Conservation (phyloP, 2,888 invertebrate species). For the Podabrus alpinus region DNA sequence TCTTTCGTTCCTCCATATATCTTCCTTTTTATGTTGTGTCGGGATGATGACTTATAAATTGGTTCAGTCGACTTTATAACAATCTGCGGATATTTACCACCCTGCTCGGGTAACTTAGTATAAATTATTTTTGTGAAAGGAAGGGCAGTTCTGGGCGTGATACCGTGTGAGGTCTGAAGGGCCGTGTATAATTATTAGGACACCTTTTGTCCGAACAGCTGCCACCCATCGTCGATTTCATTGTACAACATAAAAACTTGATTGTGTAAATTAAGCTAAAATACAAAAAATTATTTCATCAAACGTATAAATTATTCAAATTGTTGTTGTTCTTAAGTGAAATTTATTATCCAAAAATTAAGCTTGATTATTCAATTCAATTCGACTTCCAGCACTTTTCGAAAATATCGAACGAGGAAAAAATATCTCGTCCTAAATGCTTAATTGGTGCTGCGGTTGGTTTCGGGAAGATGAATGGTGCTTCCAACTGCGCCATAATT, state of each 20-base stretch:
- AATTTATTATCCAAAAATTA: not conserved
- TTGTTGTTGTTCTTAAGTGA: not conserved
- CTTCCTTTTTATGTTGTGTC: slow-evolving; percentile 19
- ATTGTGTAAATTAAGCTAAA: not conserved
- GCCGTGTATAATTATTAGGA: slow-evolving; percentile 54
- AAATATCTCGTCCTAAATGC: slow-evolving; percentile 4
- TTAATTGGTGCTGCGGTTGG: slow-evolving; percentile 2
- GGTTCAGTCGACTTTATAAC: slow-evolving; percentile 29
- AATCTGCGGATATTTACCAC: slow-evolving; percentile 36
- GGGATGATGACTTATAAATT: slow-evolving; percentile 44
- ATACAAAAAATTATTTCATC: not conserved
- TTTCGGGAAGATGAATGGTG: slow-evolving; percentile 9
- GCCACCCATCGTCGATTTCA: slow-evolving; percentile 45
- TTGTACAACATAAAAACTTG: slow-evolving; percentile 5
- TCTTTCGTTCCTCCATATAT: slow-evolving; percentile 12
- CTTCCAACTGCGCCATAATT: slow-evolving; percentile 28
- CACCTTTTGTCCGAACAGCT: slow-evolving; percentile 54
- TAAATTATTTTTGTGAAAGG: slow-evolving; percentile 53
- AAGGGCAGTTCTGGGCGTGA: slow-evolving; percentile 53
- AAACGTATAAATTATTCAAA: not conserved
- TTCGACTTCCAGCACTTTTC: not conserved
- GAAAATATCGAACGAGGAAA: not conserved
- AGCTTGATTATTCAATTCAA: not conserved
- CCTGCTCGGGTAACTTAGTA: slow-evolving; percentile 35
- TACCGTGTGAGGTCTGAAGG: slow-evolving; percentile 54